Conservation (phyloP, 2,888 invertebrate genomes). For the Plagiodera versicolora region DNA sequence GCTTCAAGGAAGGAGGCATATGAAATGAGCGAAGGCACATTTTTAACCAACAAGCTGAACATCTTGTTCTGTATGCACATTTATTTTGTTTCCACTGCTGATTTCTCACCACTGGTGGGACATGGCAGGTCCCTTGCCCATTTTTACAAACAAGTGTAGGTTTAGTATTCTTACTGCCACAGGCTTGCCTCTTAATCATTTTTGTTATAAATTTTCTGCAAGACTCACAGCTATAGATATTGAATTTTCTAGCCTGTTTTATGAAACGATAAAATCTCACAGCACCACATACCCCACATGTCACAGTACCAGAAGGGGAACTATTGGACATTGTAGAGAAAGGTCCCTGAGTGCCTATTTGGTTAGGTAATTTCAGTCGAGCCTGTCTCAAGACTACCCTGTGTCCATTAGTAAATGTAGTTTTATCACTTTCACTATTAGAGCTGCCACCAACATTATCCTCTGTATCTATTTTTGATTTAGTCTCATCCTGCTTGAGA, state of each 20-base stretch:
- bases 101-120: slow-evolving; percentile 70
- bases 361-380: slow-evolving; percentile 36
- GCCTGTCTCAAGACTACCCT: slow-evolving; percentile 66
- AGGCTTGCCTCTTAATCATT: slow-evolving; percentile 70
- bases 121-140: slow-evolving; percentile 72
- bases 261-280: slow-evolving; percentile 75
- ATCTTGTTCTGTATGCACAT: slow-evolving; percentile 73
- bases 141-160: slow-evolving; percentile 67
- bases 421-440: slow-evolving; percentile 38
- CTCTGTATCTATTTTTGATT: slow-evolving; percentile 24
- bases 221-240: slow-evolving; percentile 81
- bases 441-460: slow-evolving; percentile 29
- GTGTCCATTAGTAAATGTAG: slow-evolving; percentile 60
- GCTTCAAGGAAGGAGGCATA: slow-evolving; percentile 69
- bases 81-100: slow-evolving; percentile 69
- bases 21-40: slow-evolving; percentile 80
- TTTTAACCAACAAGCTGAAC: slow-evolving; percentile 86
- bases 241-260: slow-evolving; percentile 80
- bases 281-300: slow-evolving; percentile 80
- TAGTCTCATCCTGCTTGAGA: slow-evolving; percentile 31
- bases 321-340: slow-evolving; percentile 59
- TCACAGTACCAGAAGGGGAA: slow-evolving; percentile 64
- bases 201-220: slow-evolving; percentile 86
- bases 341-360: slow-evolving; percentile 64
- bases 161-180: slow-evolving; percentile 60